These are phyloP conservation scores for Sussaba pulchella DNA, from an alignment of 2,888 invertebrate species.

Conservation along the genomic window DNA sequence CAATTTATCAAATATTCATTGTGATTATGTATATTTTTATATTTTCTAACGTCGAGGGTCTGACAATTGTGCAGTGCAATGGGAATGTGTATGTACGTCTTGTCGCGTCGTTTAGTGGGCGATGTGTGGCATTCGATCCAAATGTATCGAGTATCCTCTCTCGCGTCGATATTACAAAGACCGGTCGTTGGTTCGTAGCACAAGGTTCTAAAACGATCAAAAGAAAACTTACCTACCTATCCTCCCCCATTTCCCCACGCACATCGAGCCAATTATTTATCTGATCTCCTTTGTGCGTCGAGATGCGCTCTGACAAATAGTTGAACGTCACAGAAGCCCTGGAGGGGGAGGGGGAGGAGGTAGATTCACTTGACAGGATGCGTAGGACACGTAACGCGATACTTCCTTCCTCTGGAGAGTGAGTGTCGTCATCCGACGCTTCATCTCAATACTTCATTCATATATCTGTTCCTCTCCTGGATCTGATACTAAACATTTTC, in stretches of 20 bases:
- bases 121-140: conserved; percentile 69
- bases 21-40: too few relatives aligned
- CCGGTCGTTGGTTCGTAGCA: conserved; percentile 72
- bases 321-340: background rate
- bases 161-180: conserved; percentile 39
- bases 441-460: conserved; percentile 39
- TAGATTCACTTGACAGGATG: conserved; percentile 83
- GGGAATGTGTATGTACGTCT: conserved; percentile 62
- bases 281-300: conserved; percentile 79
- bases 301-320: conserved; percentile 47
- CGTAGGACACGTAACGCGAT: conserved; percentile 82
- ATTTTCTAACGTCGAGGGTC: conserved; percentile 51
- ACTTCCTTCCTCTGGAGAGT: conserved; percentile 78
- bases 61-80: conserved; percentile 55
- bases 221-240: conserved; percentile 80
- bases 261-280: conserved; percentile 84
- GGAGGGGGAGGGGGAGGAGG: conserved; percentile 33
- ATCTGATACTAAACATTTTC: conserved; percentile 28
- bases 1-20: too few relatives aligned
- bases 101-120: conserved; percentile 39
- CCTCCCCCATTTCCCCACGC: conserved; percentile 76
- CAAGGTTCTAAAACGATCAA: conserved; percentile 79
- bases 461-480: conserved; percentile 6
- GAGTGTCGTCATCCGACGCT: conserved; percentile 76
- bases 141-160: conserved; percentile 81